Evolutionary conservation across 2,888 invertebrate species (phyloP).

Genomic region (Drosophila nigricruria): DNA sequence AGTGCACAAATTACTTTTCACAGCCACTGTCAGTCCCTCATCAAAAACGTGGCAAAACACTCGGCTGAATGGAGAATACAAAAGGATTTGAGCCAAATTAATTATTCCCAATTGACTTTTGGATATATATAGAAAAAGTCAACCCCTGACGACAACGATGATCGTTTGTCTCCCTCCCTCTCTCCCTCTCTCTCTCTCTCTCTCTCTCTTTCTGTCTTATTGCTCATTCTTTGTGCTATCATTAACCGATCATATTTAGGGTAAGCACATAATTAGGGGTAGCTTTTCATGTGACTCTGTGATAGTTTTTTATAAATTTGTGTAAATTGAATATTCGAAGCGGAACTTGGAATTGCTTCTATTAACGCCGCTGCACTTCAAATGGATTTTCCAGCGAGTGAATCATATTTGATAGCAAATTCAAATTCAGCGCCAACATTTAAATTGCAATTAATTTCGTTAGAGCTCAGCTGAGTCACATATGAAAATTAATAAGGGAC

Average conservation of each 20-base stretch:
- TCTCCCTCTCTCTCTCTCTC: not conserved
- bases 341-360: conserved; percentile 9
- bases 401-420: conserved; percentile 48
- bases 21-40: conserved; percentile 82
- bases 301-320: conserved; percentile 45
- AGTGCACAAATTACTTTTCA: conserved; percentile 81
- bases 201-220: not conserved
- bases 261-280: conserved; percentile 76
- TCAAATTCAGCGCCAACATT: conserved; percentile 51
- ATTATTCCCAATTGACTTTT: conserved; percentile 81
- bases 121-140: conserved; percentile 53
- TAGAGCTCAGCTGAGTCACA: conserved; percentile 33
- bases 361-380: conserved; percentile 60
- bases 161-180: conserved; percentile 42
- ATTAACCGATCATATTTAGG: conserved; percentile 80
- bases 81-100: conserved; percentile 76
- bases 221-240: conserved; percentile 60
- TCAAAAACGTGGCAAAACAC: conserved; percentile 78
- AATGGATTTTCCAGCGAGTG: conserved; percentile 35
- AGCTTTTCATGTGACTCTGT: conserved; percentile 49
- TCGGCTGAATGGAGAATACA: conserved; percentile 62
- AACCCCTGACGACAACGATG: conserved; percentile 38
- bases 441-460: conserved; percentile 70
- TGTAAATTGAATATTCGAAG: conserved; percentile 42
- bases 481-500: conserved; percentile 64